phyloP scores from a whole-genome alignment of 2,797 vertebrate genomes.

The Pseudochirops cupreus region DNA sequence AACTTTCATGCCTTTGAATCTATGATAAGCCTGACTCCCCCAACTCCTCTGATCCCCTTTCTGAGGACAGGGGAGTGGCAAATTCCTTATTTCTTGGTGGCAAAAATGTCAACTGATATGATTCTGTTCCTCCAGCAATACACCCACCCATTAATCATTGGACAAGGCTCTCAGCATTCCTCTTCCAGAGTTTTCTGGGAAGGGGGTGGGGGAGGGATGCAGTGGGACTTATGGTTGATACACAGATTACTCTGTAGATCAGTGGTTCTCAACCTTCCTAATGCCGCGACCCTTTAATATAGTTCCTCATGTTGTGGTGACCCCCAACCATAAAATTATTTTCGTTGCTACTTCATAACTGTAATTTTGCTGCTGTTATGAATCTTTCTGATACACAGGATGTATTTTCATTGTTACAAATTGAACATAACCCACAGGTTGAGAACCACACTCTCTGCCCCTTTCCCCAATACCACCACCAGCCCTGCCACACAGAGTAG shows the following conservation, averaged over 20 bases:
- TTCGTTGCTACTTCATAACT: too few relatives aligned
- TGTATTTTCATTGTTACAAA: too few relatives aligned
- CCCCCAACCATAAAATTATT: too few relatives aligned
- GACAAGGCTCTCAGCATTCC: background rate
- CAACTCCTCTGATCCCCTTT: background rate
- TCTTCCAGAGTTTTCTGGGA: background rate
- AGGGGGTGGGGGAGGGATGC: background rate
- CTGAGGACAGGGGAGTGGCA: background rate
- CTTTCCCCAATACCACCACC: background rate
- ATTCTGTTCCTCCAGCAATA: background rate
- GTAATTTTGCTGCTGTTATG: too few relatives aligned
- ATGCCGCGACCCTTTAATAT: too few relatives aligned
- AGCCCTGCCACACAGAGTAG: too few relatives aligned
- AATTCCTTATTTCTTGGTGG: background rate
- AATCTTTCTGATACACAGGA: too few relatives aligned
- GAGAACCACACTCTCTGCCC: too few relatives aligned
- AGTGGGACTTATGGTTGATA: accelerated
- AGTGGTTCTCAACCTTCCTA: too few relatives aligned
- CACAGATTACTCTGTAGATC: background rate
- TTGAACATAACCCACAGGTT: too few relatives aligned
- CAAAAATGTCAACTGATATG: background rate
- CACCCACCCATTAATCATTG: background rate
- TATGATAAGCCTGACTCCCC: background rate
- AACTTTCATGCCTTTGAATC: background rate
- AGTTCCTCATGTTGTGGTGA: too few relatives aligned